Conservation (phyloP, 2,888 invertebrate species). For the Zaprionus obscuricornis region DNA sequence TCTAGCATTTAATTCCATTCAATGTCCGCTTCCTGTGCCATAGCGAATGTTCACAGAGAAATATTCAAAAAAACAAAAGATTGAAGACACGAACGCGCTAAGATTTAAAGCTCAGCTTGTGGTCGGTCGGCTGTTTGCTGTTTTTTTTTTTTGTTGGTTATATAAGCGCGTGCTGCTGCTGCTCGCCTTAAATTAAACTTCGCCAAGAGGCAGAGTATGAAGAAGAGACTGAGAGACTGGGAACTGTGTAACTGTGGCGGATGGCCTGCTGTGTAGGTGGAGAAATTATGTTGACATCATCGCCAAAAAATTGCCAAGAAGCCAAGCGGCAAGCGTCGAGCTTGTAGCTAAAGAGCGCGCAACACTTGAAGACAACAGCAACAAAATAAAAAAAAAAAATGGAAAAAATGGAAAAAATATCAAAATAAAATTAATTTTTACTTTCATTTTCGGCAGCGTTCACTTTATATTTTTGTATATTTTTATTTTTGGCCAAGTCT, state of each 20-base stretch:
- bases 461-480: constrained; percentile 30
- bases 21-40: constrained; percentile 48
- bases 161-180: constrained; percentile 68
- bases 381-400: constrained; percentile 15
- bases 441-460: constrained; percentile 69
- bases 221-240: background rate
- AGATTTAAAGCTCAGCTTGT: constrained; percentile 48
- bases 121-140: constrained; percentile 1
- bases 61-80: constrained; percentile 69
- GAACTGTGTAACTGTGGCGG: constrained; percentile 3
- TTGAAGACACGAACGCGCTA: constrained; percentile 62
- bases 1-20: constrained; percentile 36
- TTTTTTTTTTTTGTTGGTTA: constrained; percentile 35
- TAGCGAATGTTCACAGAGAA: constrained; percentile 35
- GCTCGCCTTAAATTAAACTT: constrained; percentile 62
- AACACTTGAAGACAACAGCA: constrained; percentile 44
- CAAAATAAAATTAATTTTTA: constrained; percentile 70
- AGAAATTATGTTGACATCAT: constrained; percentile 80
- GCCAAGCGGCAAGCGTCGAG: constrained; percentile 38
- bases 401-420: constrained; percentile 33
- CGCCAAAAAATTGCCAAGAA: constrained; percentile 71
- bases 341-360: constrained; percentile 19
- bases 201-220: constrained; percentile 2
- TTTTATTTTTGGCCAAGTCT: constrained; percentile 27
- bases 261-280: constrained; percentile 71